Evolutionary conservation across 2,113 vertebrate species (phyloP), one percentile per base, ranked within the genome.

Genomic region (Chlamydotis undulata): DNA sequence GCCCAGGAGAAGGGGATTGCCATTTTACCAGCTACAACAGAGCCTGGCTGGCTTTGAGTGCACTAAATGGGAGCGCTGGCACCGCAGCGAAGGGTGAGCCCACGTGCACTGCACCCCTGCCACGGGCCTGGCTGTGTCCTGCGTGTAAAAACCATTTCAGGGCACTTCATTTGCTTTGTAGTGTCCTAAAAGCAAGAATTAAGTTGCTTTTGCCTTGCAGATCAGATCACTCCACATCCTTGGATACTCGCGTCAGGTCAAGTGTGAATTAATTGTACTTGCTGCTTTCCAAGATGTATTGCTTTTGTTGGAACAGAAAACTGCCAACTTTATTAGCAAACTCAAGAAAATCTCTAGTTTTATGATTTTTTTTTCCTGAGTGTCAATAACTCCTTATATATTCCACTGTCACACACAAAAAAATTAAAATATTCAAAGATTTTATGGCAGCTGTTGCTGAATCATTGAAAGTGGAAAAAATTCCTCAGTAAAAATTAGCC

Each of bases 11-110:
- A 70, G 43, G 6, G 37, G 35, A 9, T 2, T 83, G 35, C 21
- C 3, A 3, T 24, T 70, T 84, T 53, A n/a, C 9, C 0, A 0
- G 74, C 57, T 43, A 10, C 0, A 0, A n/a, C 26, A 43, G 61
- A 93, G 26, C 53, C 28, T 2, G 5, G 14, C 18, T 65, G 78
- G 56, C 55, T 90, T 22, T 28, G 52, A 85, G 53, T 8, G 50
- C 61, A 6, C 37, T 12, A 19, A 75, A 31, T 9, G 16, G 22
- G 52, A 92, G 52, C 1, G 0, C 59, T 61, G 0, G 0, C 28
- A 57, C 21, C 4, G 2, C 85, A 83, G 59, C 1, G 0, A 53
- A 83, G 83, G 57, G 50, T 25, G 63, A 85, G 49, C 19, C 75
- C 15, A 0, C 14, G 52, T 47, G 74, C 11, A 2, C 14, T 26